Percentiles rank a stretch among this genome's conserved stretches.
Conservation (phyloP, 2,113 vertebrate species). For the Neodon shergylaensis region DNA sequence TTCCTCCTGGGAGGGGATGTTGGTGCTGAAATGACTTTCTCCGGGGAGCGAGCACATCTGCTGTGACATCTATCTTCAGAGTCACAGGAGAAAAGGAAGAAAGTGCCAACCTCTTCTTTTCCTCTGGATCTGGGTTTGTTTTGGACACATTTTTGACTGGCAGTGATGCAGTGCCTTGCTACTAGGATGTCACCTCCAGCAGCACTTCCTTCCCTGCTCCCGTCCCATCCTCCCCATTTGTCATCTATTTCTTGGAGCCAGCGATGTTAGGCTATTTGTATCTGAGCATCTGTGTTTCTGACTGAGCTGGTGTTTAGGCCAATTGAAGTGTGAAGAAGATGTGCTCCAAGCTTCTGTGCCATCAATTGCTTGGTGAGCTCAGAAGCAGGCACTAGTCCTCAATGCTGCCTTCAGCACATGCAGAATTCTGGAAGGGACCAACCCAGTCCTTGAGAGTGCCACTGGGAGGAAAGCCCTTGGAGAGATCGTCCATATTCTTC, state of each 20-base stretch:
- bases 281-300: constrained; percentile 60
- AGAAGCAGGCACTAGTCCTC: no score
- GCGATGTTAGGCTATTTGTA: constrained; percentile 57
- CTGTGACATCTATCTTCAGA: constrained; percentile 18
- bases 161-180: constrained; percentile 23
- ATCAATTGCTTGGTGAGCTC: neutral
- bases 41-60: constrained; percentile 63
- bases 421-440: neutral
- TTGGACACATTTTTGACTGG: neutral
- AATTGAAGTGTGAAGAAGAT: constrained; percentile 48
- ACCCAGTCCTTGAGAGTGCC: accelerated
- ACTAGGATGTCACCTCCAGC: neutral
- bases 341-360: neutral
- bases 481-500: neutral
- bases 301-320: constrained; percentile 44
- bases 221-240: neutral
- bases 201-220: neutral
- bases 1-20: constrained; percentile 60
- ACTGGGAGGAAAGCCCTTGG: neutral
- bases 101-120: neutral
- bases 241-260: constrained; percentile 51
- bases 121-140: neutral
- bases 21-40: constrained; percentile 57
- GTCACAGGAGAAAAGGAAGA: neutral
- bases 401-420: neutral